These are phyloP conservation scores for Marcusenius ussheri DNA, from an alignment of 2,113 vertebrate genomes.

Conservation along the genomic window DNA sequence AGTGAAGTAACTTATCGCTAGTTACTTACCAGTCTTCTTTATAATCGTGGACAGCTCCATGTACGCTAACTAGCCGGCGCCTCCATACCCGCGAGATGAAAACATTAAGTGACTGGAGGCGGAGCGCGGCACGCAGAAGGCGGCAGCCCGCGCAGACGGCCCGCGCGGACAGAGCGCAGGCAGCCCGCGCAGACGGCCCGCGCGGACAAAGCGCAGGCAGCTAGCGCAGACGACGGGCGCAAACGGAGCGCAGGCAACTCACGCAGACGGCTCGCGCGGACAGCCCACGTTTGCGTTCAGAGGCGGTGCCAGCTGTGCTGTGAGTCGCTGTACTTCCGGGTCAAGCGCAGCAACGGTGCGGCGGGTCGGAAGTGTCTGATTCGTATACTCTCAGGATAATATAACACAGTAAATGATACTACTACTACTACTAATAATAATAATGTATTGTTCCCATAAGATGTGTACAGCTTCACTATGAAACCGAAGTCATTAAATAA, in stretches of 20 bases:
- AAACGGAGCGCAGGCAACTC: background rate
- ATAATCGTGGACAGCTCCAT: conserved; percentile 69
- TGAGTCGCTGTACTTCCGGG: background rate
- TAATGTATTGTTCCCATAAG: background rate
- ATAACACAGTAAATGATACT: background rate
- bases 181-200: background rate
- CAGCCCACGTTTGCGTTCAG: background rate
- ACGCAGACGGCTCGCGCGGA: background rate
- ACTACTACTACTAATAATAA: background rate
- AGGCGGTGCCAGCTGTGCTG: background rate
- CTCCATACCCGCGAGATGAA: background rate
- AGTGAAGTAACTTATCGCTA: background rate
- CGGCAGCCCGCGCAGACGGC: background rate
- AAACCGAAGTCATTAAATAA: background rate
- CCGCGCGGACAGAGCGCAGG: background rate
- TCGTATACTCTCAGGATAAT: background rate
- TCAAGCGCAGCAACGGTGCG: background rate
- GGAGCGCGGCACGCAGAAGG: background rate
- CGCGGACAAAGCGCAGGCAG: background rate
- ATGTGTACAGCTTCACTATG: background rate
- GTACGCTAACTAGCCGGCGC: background rate
- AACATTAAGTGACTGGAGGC: background rate
- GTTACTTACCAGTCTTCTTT: conserved; percentile 69
- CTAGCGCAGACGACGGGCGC: background rate
- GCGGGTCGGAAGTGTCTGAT: background rate